Conservation (phyloP, 37 sponge, comb jelly and placozoan species). For the Spongilla lacustris region DNA sequence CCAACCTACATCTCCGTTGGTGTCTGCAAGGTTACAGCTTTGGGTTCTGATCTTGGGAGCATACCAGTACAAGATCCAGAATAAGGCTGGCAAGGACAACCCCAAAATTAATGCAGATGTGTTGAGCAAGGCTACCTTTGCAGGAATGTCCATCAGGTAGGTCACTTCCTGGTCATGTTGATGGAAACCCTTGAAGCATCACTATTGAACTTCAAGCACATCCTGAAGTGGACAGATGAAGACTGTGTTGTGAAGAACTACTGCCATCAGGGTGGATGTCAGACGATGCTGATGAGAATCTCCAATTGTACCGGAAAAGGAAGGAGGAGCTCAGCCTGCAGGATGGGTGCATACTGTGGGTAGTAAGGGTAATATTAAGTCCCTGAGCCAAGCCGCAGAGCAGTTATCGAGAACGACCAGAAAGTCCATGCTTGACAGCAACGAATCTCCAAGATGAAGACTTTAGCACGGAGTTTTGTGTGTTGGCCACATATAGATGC, state of each 20-base stretch:
- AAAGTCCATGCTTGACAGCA: constrained; percentile 36
- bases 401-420: neutral
- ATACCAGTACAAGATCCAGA: constrained; percentile 31
- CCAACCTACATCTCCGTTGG: constrained; percentile 14
- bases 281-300: neutral
- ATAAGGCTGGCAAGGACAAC: constrained; percentile 22
- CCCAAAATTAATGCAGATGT: constrained; percentile 45
- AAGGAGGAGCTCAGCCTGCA: constrained; percentile 24
- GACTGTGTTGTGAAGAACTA: constrained; percentile 9
- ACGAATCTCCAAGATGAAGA: constrained; percentile 23
- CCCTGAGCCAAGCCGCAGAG: neutral
- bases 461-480: constrained; percentile 23
- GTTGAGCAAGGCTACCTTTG: constrained; percentile 30
- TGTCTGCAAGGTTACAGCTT: constrained; percentile 35
- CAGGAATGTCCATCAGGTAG: neutral
- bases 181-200: constrained; percentile 2
- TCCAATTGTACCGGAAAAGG: constrained; percentile 1
- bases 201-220: constrained; percentile 8
- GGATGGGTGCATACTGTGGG: constrained; percentile 32
- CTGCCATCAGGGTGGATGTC: neutral
- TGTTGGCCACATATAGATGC: constrained; percentile 56
- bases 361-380: constrained; percentile 11
- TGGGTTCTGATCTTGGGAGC: constrained; percentile 48
- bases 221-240: constrained; percentile 23
- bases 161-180: constrained; percentile 23